Conservation (phyloP, 2,888 invertebrate species). For the Drosophila lutescens region DNA sequence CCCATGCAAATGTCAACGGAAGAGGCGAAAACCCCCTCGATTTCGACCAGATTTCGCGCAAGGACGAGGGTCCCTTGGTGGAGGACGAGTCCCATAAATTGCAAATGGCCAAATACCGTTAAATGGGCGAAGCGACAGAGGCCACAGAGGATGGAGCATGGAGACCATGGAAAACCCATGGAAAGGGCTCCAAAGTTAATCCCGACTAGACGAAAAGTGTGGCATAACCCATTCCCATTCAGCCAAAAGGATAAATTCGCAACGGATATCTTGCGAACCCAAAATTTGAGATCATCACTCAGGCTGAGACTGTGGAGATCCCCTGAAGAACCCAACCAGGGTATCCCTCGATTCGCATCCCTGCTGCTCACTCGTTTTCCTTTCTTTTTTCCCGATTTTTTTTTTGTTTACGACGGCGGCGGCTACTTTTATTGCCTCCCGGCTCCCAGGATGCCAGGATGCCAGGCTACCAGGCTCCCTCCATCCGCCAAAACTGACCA, state of each 20-base stretch:
- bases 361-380: conserved; percentile 1
- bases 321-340: background rate
- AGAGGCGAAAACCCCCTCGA: background rate
- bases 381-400: background rate
- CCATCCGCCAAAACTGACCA: conserved; percentile 29
- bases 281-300: background rate
- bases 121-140: conserved; percentile 75
- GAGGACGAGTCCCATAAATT: conserved; percentile 72
- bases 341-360: conserved; percentile 10
- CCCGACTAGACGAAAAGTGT: conserved; percentile 1
- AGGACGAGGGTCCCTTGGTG: conserved; percentile 45
- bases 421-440: conserved; percentile 67
- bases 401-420: conserved; percentile 56
- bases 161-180: conserved; percentile 10
- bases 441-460: background rate
- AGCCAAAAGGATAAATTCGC: background rate
- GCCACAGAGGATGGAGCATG: conserved; percentile 39
- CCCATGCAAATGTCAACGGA: conserved; percentile 22
- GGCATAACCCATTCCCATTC: no score
- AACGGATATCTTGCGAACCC: background rate
- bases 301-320: background rate
- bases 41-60: background rate
- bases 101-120: conserved; percentile 81
- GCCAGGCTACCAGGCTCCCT: background rate
- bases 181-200: background rate